Percentiles rank a stretch among this genome's conserved stretches.
Evolutionary conservation across 2,888 invertebrate genomes (phyloP).

Genomic region (Polydrusus cervinus): DNA sequence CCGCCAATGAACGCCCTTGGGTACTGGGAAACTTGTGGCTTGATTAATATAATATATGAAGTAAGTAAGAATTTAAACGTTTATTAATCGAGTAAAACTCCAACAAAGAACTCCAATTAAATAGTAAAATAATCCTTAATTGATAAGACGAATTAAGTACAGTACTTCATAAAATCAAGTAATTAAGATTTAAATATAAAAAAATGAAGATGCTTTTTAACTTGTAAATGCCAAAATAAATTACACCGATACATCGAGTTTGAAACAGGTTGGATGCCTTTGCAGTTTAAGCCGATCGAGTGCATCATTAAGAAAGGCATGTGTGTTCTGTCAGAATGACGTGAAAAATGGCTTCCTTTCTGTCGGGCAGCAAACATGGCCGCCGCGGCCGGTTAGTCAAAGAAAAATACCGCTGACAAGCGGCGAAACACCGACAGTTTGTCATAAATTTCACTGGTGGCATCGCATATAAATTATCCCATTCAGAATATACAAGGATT

Average conservation of each 20-base stretch:
- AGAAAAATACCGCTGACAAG: constrained; percentile 68
- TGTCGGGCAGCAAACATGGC: constrained; percentile 62
- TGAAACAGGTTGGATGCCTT: constrained; percentile 25
- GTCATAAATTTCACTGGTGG: constrained; percentile 65
- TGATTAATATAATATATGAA: too few relatives aligned
- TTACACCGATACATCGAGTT: constrained; percentile 26
- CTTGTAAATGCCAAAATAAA: constrained; percentile 27
- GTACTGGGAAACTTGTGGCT: too few relatives aligned
- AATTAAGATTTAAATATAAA: constrained; percentile 13
- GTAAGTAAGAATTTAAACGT: too few relatives aligned
- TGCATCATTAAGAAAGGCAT: constrained; percentile 63
- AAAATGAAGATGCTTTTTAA: constrained; percentile 17
- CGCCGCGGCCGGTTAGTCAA: constrained; percentile 59
- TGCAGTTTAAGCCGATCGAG: constrained; percentile 30
- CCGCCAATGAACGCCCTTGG: too few relatives aligned
- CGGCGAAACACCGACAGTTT: constrained; percentile 64
- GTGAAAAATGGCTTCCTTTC: constrained; percentile 68
- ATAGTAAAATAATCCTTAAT: too few relatives aligned
- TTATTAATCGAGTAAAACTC: too few relatives aligned
- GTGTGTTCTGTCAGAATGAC: constrained; percentile 66
- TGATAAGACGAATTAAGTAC: constrained; percentile 1
- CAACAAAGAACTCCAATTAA: too few relatives aligned
- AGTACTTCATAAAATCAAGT: background rate
- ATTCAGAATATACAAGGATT: constrained; percentile 32
- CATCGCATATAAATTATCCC: constrained; percentile 51